Conservation (phyloP, 2,888 invertebrate species). For the Priocnemis perturbator region DNA sequence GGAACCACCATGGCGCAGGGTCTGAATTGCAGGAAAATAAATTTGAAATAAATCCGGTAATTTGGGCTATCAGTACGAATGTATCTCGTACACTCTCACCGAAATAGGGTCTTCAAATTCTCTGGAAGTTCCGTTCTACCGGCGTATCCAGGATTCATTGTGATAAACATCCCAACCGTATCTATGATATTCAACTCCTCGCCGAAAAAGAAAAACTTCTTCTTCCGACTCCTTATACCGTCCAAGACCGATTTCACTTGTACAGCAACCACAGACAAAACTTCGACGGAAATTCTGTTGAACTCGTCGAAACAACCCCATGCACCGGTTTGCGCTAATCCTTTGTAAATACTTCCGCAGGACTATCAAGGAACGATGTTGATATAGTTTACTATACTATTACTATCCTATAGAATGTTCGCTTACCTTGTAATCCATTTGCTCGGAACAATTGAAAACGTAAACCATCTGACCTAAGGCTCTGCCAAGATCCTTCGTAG, state of each 20-base stretch:
- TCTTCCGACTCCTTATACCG: slow-evolving; percentile 89
- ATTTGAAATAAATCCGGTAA: too few relatives aligned
- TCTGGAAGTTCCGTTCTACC: slow-evolving; percentile 93
- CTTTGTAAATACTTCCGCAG: slow-evolving; percentile 96
- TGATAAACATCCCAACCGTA: slow-evolving; percentile 94
- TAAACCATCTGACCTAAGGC: slow-evolving; percentile 97
- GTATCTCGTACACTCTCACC: too few relatives aligned
- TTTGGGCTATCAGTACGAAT: too few relatives aligned
- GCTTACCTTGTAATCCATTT: slow-evolving; percentile 93
- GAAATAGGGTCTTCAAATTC: slow-evolving; percentile 80
- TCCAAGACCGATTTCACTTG: slow-evolving; percentile 92
- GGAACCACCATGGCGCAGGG: slow-evolving; percentile 99
- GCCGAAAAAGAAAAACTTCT: slow-evolving; percentile 89
- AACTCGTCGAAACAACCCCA: slow-evolving; percentile 99
- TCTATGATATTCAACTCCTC: slow-evolving; percentile 85
- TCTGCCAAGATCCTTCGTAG: slow-evolving; percentile 95
- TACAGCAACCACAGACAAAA: slow-evolving; percentile 95
- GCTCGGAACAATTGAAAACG: slow-evolving; percentile 96
- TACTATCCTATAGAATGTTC: not conserved
- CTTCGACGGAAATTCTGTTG: slow-evolving; percentile 96
- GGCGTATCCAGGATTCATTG: slow-evolving; percentile 98
- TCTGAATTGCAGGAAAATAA: slow-evolving; percentile 73
- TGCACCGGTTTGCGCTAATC: slow-evolving; percentile 94
- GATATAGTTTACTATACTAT: not conserved
- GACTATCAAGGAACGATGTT: slow-evolving; percentile 76